Base-by-base conservation (phyloP, 1,140 invertebrate species). In the Pogonomyrmex barbatus region DNA sequence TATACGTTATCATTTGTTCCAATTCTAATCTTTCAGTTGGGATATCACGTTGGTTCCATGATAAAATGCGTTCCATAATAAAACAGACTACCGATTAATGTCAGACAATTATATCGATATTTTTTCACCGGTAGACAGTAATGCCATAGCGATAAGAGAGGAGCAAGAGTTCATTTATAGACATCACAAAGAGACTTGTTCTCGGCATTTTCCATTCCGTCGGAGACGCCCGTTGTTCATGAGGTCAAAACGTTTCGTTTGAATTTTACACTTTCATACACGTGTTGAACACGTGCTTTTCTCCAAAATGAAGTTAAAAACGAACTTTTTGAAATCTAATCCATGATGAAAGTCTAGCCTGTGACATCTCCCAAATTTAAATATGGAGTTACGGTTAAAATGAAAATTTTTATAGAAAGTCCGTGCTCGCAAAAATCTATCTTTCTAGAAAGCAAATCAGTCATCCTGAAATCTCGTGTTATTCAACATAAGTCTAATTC, bases 81-180 rank as follows among this genome's bases (percentile, higher is more conserved):
- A n/a, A 14, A 77, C 42, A 47, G 6, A 9, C 12, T 58, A 8
- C n/a, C n/a, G 9, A 62, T 75, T 75, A 56, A 52, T n/a, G 33
- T 79, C 33, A 6, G 1, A 8, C 36, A 81, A 81, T 81, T 70
- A 70, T 56, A 81, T 54, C 12, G 4, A 30, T 17, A 54, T 30
- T 68, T 42, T 81, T 56, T 54, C 30, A 14, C 8, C 17, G n/a
- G 10, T 10, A 33, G 12, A 78, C 12, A n/a, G 36, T 70, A 81
- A 81, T 81, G 54, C 14, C 10, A 30, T 14, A 30, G 30, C 39
- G 77, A 81, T 81, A 81, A 81, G 36, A 68, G 45, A 42, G n/a
- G 36, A 81, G n/a, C 63, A 54, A 70, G 33, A 81, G 65, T 81
- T 56, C 63, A 81, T 56, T 78, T 81, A 17, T 56, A 33, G 8